A percentile compares a stretch with the other conserved stretches of the same genome.
Conservation (phyloP, 2,888 invertebrate genomes). For the Pherbina coryleti region DNA sequence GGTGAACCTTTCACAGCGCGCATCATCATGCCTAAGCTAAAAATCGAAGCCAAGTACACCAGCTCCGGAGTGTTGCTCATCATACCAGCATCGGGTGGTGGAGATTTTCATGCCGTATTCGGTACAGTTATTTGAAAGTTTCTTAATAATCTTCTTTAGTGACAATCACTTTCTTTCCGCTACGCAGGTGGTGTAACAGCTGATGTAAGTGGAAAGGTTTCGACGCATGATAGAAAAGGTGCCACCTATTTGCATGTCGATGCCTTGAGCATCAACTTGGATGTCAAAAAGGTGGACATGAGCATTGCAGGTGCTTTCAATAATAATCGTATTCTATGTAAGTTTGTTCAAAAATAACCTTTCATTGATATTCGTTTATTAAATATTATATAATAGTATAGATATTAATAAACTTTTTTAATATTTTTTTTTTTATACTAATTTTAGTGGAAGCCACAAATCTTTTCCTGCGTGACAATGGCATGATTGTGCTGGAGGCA, state of each 20-base stretch:
- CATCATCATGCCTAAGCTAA: constrained; percentile 76
- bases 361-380: too few relatives aligned
- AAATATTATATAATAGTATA: too few relatives aligned
- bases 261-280: constrained; percentile 73
- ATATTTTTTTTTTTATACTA: not conserved
- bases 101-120: constrained; percentile 77
- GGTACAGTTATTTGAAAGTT: constrained; percentile 64
- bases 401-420: too few relatives aligned
- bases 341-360: constrained; percentile 60
- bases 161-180: not conserved
- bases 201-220: constrained; percentile 74
- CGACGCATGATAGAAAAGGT: constrained; percentile 69
- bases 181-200: constrained; percentile 73
- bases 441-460: constrained; percentile 79
- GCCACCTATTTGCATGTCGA: constrained; percentile 75
- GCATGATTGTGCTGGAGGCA: constrained; percentile 76
- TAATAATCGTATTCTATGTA: constrained; percentile 79
- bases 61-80: constrained; percentile 79
- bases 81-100: constrained; percentile 79
- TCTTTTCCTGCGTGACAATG: constrained; percentile 78
- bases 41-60: constrained; percentile 76
- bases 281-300: constrained; percentile 75
- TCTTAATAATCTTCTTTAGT: constrained; percentile 5
- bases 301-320: constrained; percentile 77
- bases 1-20: constrained; percentile 77